phyloP scores from a whole-genome alignment of 1,140 invertebrate genomes.

The Acyrthosiphon pisum region DNA sequence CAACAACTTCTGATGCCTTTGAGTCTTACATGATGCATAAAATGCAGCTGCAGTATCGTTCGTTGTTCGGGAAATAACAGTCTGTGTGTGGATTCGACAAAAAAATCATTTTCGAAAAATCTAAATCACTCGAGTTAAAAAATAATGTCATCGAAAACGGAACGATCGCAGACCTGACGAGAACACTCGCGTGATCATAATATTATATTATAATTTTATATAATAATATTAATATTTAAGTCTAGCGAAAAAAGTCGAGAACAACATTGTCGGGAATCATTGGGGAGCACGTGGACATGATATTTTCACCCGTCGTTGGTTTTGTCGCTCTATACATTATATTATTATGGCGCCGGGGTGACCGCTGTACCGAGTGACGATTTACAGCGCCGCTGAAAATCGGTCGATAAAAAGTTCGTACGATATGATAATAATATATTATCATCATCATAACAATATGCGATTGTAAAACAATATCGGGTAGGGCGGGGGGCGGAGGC shows the following conservation, averaged over 20 bases:
- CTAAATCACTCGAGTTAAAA: not conserved
- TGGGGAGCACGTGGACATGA: not conserved
- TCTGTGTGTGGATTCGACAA: not conserved
- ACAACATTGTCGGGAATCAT: not conserved
- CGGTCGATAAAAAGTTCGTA: conserved; percentile 20
- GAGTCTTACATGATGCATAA: too few relatives aligned
- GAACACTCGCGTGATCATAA: not conserved
- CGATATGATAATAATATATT: too few relatives aligned
- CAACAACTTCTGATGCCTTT: too few relatives aligned
- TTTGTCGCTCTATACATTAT: not conserved
- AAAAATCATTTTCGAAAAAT: not conserved
- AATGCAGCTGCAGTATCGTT: not conserved
- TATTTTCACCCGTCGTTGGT: not conserved
- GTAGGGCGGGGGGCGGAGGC: not conserved
- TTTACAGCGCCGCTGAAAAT: not conserved
- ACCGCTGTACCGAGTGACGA: conserved; percentile 7
- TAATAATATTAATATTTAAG: not conserved
- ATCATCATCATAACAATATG: not conserved
- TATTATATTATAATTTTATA: too few relatives aligned
- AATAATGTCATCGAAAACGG: not conserved
- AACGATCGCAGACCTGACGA: not conserved
- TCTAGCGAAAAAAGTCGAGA: not conserved
- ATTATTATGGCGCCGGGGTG: not conserved
- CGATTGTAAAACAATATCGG: conserved; percentile 19
- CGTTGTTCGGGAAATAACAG: not conserved